A percentile compares a stretch with the other conserved stretches of the same genome.
phyloP scores from a whole-genome alignment of 2,888 invertebrate species.

The Syrphus vitripennis region DNA sequence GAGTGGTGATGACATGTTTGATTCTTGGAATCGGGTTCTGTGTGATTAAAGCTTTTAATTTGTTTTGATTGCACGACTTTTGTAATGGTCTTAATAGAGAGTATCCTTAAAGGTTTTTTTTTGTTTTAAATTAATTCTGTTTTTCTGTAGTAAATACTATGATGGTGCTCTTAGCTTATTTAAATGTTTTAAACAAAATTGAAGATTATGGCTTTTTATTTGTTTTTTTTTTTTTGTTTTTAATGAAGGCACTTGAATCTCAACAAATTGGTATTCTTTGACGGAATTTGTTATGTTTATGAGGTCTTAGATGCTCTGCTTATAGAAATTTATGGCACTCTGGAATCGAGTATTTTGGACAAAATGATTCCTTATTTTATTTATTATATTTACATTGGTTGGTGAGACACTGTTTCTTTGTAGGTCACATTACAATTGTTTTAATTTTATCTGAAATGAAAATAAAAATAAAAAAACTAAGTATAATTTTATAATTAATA shows the following conservation, averaged over 20 bases:
- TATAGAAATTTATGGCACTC: conserved; percentile 69
- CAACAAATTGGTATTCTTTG: conserved; percentile 73
- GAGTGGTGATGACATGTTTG: conserved; percentile 74
- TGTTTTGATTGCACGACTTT: conserved; percentile 39
- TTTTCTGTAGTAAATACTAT: conserved; percentile 4
- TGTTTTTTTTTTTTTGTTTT: background rate
- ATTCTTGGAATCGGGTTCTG: conserved; percentile 44
- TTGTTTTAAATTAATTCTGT: background rate
- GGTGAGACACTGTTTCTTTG: conserved; percentile 33
- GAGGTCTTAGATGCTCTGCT: conserved; percentile 67
- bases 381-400: conserved; percentile 55
- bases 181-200: conserved; percentile 42
- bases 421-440: conserved; percentile 61
- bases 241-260: conserved; percentile 76
- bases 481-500: background rate
- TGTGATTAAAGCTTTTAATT: conserved; percentile 33
- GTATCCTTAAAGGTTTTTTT: conserved; percentile 38
- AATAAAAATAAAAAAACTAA: background rate
- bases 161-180: conserved; percentile 68
- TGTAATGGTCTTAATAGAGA: background rate
- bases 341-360: conserved; percentile 60
- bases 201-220: conserved; percentile 52
- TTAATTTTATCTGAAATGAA: conserved; percentile 39
- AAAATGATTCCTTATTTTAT: conserved; percentile 54
- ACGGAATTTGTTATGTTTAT: conserved; percentile 73